phyloP scores from a whole-genome alignment of 2,797 vertebrate species.

The Phataginus tetradactyla region DNA sequence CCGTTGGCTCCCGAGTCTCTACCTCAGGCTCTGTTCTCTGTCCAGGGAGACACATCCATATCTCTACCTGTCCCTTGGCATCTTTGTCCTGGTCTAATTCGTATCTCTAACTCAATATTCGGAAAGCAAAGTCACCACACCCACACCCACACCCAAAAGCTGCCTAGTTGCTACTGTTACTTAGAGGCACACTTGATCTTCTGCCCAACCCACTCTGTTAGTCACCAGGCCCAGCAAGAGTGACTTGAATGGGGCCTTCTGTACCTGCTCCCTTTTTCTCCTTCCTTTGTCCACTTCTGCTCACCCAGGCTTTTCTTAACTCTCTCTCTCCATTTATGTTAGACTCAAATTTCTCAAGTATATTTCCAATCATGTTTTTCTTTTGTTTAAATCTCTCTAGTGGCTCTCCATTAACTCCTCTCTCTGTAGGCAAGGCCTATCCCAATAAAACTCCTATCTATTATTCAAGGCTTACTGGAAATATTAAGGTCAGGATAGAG shows the following conservation, averaged over 20 bases:
- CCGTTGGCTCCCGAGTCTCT: background rate
- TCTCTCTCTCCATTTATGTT: background rate
- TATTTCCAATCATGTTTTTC: background rate
- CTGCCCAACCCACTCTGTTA: accelerated
- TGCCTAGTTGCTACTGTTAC: background rate
- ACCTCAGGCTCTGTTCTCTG: background rate
- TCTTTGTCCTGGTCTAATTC: background rate
- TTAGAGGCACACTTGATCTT: background rate
- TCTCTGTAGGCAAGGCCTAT: background rate
- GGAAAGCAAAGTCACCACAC: background rate
- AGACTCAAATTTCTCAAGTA: background rate
- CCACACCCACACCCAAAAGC: background rate
- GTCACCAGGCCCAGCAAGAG: background rate
- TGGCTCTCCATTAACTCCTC: background rate
- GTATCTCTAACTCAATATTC: background rate
- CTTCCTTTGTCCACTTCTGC: background rate
- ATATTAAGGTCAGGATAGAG: background rate
- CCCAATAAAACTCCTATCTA: no score
- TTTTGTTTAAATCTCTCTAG: background rate
- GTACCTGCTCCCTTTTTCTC: background rate
- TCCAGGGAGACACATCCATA: background rate
- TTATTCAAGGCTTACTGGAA: background rate
- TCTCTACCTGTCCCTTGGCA: background rate
- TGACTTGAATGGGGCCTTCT: no score
- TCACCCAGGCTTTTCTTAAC: background rate